phyloP scores from a whole-genome alignment of 1,140 invertebrate species.

The Dolichoris vasculosae region DNA sequence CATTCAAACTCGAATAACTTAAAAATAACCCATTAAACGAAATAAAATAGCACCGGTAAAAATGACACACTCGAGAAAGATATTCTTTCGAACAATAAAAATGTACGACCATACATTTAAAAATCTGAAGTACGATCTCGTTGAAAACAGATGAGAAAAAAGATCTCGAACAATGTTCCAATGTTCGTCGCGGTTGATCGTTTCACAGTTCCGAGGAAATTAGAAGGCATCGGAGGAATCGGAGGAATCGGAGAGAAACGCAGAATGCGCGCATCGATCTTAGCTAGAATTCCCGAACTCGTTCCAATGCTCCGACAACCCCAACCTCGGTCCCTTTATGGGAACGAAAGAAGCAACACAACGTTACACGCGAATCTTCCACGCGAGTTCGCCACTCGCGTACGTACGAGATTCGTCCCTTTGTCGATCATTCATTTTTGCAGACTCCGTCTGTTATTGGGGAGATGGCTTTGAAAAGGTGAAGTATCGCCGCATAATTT shows the following conservation, averaged over 20 bases:
- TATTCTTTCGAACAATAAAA: not conserved
- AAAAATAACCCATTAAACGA: not conserved
- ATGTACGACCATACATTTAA: not conserved
- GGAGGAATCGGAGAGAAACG: not conserved
- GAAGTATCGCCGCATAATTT: constrained; percentile 15
- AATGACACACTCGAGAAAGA: not conserved
- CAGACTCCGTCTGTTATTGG: not conserved
- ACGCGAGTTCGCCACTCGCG: not conserved
- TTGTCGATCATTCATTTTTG: constrained; percentile 12
- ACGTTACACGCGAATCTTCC: not conserved
- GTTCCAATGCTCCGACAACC: not conserved
- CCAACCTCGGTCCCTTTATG: constrained; percentile 10
- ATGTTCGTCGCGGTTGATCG: not conserved
- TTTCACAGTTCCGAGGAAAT: not conserved
- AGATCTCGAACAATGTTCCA: not conserved
- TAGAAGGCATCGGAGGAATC: not conserved
- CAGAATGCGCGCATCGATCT: constrained; percentile 26
- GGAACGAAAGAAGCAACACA: not conserved
- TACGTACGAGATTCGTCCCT: not conserved
- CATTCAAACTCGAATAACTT: too few species aligned
- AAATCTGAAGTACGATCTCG: not conserved
- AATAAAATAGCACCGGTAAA: not conserved
- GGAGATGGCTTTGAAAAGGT: constrained; percentile 17
- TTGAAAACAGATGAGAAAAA: not conserved
- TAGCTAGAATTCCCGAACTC: not conserved